Base-by-base conservation (phyloP, 2,888 invertebrate genomes). In the Syritta pipiens region DNA sequence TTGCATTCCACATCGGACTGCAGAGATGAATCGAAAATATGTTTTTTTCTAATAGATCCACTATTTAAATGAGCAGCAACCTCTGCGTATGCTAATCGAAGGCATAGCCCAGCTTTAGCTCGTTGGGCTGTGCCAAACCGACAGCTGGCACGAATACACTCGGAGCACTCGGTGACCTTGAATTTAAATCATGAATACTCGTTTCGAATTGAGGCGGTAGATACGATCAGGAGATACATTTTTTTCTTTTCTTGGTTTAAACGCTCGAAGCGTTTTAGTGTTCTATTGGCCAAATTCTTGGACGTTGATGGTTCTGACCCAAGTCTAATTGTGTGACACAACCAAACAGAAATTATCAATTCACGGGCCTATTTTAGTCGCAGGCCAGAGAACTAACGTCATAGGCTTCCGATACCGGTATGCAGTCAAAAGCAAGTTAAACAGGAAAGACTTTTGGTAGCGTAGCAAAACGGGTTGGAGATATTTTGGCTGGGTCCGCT, bases 31-130 rank as follows among this genome's bases (percentile, higher is more conserved):
- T 65, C 42, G 22, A 32, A 32, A 42, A 32, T 59, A 32, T 35
- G 20, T 48, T 71, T n/a, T n/a, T 44, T 40, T 59, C 59, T 77
- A 72, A 77, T 77, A 65, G 72, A 71, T 67, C 65, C 71, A 55
- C 65, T 71, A 77, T 77, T 67, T 55, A 77, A 77, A 77, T 72
- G 24, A 77, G 53, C 26, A 49, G 24, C 46, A 42, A 55, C 30
- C 26, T 55, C 48, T 42, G 55, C 49, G 19, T 59, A 51, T 59
- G 59, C 60, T 67, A 67, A 53, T 37, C 10, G 17, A 4, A 35
- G 32, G 12, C 26, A 28, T 9, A 10, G 20, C 9, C 7, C 12
- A 49, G 19, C 17, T 12, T 6, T n/a, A 42, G 9, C 26, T 19
- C 28, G 7, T 28, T 48, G 42, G 30, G 37, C 30, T 63, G 44